A percentile compares a stretch with the other conserved stretches of the same genome.
Evolutionary conservation across 2,113 vertebrate species (phyloP).

Genomic region (Oostethus manadensis): DNA sequence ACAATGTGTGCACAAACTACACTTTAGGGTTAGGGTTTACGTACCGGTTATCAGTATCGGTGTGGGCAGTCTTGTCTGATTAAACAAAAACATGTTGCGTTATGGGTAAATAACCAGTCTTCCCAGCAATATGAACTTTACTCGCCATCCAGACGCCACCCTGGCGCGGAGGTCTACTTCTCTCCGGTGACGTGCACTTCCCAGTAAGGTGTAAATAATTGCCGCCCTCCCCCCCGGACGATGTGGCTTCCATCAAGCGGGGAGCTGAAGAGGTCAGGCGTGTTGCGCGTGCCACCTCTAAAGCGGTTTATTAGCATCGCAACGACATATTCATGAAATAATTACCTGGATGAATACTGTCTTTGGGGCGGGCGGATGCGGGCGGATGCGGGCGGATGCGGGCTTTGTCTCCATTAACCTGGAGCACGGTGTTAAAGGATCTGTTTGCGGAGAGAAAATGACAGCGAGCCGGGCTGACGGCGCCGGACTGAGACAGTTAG

Average conservation of each 20-base stretch:
- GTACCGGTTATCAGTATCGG: no score
- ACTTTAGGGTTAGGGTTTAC: no score
- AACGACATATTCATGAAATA: slow-evolving; percentile 65
- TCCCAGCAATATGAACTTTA: no score
- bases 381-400: slow-evolving; percentile 60
- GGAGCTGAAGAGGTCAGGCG: slow-evolving; percentile 68
- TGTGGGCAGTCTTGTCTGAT: no score
- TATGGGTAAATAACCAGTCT: no score
- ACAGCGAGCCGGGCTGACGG: slow-evolving; percentile 88
- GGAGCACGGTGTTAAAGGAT: slow-evolving; percentile 79
- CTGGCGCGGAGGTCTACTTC: slow-evolving; percentile 31
- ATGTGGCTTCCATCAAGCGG: slow-evolving; percentile 46
- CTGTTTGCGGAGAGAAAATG: slow-evolving; percentile 85
- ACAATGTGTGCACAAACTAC: no score
- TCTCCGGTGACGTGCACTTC: slow-evolving; percentile 25
- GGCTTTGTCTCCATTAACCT: slow-evolving; percentile 80
- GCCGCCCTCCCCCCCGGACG: slow-evolving; percentile 42
- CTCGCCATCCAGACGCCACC: not conserved
- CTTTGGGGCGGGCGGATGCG: slow-evolving; percentile 64
- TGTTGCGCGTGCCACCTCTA: slow-evolving; percentile 53
- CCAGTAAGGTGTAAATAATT: slow-evolving; percentile 58
- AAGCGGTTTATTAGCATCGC: slow-evolving; percentile 68
- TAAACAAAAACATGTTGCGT: no score
- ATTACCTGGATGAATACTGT: slow-evolving; percentile 67
- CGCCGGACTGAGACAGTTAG: slow-evolving; percentile 87